Evolutionary conservation across 2,113 vertebrate species (phyloP).

Genomic region (Sardina pilchardus): DNA sequence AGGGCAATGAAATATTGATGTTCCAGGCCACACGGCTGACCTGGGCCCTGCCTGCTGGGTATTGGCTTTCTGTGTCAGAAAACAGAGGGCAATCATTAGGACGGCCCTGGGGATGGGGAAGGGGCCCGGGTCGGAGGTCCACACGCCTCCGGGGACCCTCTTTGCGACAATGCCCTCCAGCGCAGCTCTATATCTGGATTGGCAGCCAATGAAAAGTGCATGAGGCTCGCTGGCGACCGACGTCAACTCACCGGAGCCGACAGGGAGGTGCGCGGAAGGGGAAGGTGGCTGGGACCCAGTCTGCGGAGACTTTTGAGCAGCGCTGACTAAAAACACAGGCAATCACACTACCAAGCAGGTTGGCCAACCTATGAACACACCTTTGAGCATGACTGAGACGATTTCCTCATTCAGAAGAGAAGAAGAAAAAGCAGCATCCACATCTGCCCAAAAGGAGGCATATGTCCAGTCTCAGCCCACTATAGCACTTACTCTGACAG

Average conservation of each 20-base stretch:
- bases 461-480: not conserved
- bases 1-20: constrained; percentile 55
- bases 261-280: not conserved
- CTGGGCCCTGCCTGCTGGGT: constrained; percentile 41
- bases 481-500: not conserved
- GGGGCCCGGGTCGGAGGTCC: constrained; percentile 43
- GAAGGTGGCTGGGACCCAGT: not conserved
- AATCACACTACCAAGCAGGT: not conserved
- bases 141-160: constrained; percentile 30
- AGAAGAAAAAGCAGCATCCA: not conserved
- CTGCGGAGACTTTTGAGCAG: not conserved
- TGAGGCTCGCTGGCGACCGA: not conserved
- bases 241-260: not conserved
- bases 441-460: not conserved
- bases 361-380: not conserved
- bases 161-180: constrained; percentile 21
- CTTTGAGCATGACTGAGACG: not conserved
- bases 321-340: constrained; percentile 2
- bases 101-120: constrained; percentile 30
- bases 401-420: not conserved
- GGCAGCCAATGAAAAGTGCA: not conserved
- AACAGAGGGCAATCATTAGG: constrained; percentile 52
- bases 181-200: constrained; percentile 29
- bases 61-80: constrained; percentile 55
- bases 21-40: constrained; percentile 42